These are phyloP conservation scores for Yponomeuta cagnagella DNA, from an alignment of 2,888 invertebrate species.

Conservation along the genomic window DNA sequence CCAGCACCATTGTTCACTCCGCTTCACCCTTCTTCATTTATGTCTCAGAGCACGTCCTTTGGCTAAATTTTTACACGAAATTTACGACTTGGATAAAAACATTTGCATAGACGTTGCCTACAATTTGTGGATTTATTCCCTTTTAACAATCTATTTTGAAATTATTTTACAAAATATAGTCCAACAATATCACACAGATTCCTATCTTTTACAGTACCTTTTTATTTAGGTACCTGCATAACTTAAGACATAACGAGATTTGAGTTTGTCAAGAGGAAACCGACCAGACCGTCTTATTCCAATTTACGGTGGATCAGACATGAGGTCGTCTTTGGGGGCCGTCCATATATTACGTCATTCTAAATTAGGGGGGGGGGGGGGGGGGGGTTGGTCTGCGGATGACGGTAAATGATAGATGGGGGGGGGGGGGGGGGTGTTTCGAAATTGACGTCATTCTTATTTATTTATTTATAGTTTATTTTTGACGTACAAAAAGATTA, in stretches of 20 bases:
- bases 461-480: too few species aligned
- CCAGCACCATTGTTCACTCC: conserved; percentile 54
- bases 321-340: conserved; percentile 35
- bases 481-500: too few species aligned
- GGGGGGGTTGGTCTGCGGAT: too few species aligned
- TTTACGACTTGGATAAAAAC: conserved; percentile 17
- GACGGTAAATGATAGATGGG: too few species aligned
- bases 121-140: neutral
- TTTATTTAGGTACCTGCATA: neutral
- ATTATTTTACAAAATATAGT: too few species aligned
- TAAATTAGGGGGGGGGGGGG: too few species aligned
- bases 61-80: conserved; percentile 21
- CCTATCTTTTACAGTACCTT: too few species aligned
- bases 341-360: too few species aligned
- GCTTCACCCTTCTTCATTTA: conserved; percentile 35
- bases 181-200: too few species aligned
- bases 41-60: conserved; percentile 25
- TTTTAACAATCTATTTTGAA: too few species aligned
- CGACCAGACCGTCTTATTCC: conserved; percentile 22
- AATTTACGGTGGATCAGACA: conserved; percentile 43
- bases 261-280: neutral
- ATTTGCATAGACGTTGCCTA: conserved; percentile 3
- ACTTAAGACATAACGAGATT: neutral
- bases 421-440: too few species aligned
- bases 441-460: too few species aligned